Base-by-base conservation (phyloP, 2,113 vertebrate species). In the Crocuta crocuta region DNA sequence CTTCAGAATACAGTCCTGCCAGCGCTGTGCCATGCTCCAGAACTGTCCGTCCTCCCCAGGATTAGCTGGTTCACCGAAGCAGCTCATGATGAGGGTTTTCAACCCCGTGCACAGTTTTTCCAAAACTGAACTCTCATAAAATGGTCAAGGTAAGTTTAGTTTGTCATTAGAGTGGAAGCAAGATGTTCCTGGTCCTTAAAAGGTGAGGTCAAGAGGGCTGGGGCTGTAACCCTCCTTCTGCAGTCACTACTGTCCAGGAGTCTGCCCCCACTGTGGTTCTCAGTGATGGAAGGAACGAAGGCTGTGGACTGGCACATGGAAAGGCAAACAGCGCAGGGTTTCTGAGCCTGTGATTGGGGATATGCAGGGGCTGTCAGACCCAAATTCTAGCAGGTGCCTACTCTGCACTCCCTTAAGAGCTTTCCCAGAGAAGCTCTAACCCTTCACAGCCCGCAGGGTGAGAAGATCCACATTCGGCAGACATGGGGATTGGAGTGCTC, bases 51-150 rank as follows among this genome's bases (percentile, higher is more conserved):
- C 39, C 71, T 61, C 43, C 70, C 7, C 43, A 11, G 0, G 10
- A 43, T 17, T 66, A 81, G 74, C 11, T 2, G 16, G 43, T 15
- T 78, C n/a, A 5, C 73, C 2, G 5, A 76, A 79, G 43, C 13
- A 43, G 39, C 31, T 79, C 23, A 31, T 10, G 1, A 0, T 3
- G 43, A 91, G 8, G 31, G 13, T 68, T 50, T 92, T 17, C 28
- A 83, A 83, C n/a, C 16, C 15, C 21, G 23, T 0, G 24, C 24
- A 63, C 7, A 33, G n/a, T 45, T 91, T 95, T 76, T 76, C 58
- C 61, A 61, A 97, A 68, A 71, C 63, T 79, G 28, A 94, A 82
- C 55, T 58, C 26, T 55, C 33, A 15, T 48, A 24, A 91, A 92
- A 92, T 23, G 55, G 19, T 81, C 61, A 43, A 73, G 61, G 28